A percentile compares a stretch with the other conserved stretches of the same genome.
Conservation (phyloP, 2,113 vertebrate genomes). For the Nothobranchius kuhntae region DNA sequence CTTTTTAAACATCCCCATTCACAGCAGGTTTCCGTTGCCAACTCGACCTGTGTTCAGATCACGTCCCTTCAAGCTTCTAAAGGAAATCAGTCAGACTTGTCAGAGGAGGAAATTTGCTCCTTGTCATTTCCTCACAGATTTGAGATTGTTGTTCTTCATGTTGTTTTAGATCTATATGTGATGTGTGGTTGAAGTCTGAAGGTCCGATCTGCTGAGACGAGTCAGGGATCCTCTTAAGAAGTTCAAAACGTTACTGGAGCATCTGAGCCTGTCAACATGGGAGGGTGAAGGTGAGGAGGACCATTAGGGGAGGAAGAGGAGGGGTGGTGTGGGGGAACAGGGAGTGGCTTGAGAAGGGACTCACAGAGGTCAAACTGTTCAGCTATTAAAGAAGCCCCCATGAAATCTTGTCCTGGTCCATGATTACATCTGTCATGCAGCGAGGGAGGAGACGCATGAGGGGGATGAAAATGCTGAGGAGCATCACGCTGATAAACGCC, state of each 20-base stretch:
- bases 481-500: constrained; percentile 41
- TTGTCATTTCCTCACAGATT: constrained; percentile 16
- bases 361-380: constrained; percentile 69
- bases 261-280: constrained; percentile 69
- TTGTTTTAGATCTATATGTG: no score
- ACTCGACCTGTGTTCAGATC: constrained; percentile 53
- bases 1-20: constrained; percentile 44
- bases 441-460: constrained; percentile 46
- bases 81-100: constrained; percentile 36
- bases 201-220: constrained; percentile 66
- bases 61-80: constrained; percentile 30
- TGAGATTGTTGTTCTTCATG: no score
- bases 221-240: constrained; percentile 68
- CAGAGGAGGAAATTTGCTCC: constrained; percentile 12
- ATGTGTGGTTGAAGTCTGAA: constrained; percentile 51
- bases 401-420: constrained; percentile 71
- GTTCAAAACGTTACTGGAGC: constrained; percentile 69
- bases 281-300: constrained; percentile 36
- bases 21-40: constrained; percentile 47
- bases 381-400: constrained; percentile 74
- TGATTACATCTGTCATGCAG: constrained; percentile 77
- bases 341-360: constrained; percentile 49
- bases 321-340: constrained; percentile 40
- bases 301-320: constrained; percentile 31
- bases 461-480: constrained; percentile 55